A percentile compares a stretch with the other conserved stretches of the same genome.
These are phyloP conservation scores for Neoitamus cyanurus DNA, from an alignment of 2,888 invertebrate genomes.

Conservation along the genomic window DNA sequence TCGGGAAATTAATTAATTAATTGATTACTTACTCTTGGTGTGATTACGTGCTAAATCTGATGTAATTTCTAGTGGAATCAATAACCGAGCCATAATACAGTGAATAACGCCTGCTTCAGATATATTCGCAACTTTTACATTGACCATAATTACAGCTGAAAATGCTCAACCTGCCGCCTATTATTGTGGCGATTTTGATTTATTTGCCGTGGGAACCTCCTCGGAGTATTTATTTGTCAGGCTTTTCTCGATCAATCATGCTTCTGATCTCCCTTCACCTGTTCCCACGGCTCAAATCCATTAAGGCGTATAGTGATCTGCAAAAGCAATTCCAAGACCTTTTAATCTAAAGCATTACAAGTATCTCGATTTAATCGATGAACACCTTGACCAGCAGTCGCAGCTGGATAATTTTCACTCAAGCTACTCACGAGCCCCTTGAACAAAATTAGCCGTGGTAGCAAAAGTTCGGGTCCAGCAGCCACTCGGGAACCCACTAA, in stretches of 20 bases:
- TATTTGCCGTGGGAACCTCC: neutral
- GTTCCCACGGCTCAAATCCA: neutral
- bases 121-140: neutral
- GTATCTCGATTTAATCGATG: neutral
- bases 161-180: neutral
- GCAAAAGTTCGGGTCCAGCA: neutral
- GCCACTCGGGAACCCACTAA: neutral
- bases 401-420: neutral
- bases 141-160: neutral
- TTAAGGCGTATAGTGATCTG: neutral
- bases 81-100: too few relatives aligned
- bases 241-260: neutral
- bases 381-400: neutral
- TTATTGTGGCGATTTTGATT: neutral
- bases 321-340: neutral
- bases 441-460: neutral
- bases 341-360: neutral
- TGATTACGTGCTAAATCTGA: too few relatives aligned
- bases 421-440: neutral
- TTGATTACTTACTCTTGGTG: too few relatives aligned
- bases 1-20: too few relatives aligned
- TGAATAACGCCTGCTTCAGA: neutral
- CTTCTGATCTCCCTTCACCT: neutral
- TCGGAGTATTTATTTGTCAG: neutral
- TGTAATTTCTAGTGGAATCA: too few relatives aligned